Base-by-base conservation (phyloP, 2,113 vertebrate species). In the Rhipidura dahli region DNA sequence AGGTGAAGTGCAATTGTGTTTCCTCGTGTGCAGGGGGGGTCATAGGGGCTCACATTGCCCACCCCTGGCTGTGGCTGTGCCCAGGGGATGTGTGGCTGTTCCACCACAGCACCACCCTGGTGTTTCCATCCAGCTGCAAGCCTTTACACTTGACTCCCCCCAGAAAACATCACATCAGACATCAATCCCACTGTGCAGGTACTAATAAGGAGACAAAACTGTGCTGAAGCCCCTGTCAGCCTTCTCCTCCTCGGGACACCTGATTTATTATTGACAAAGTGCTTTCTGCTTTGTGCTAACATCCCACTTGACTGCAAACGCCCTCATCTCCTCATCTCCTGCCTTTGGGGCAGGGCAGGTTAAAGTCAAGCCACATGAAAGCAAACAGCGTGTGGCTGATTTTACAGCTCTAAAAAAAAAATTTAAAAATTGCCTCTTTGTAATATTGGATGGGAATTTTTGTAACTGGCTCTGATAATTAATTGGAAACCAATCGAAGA, bases 261-360 rank as follows among this genome's bases (percentile, higher is more conserved):
- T 97, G 97, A 98, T 98, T 98, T 98, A 98, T 97, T 96, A 79
- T 45, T 64, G 95, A 96, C 97, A 96, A 96, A 97, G 88, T 87
- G 82, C 71, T 98, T 98, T 97, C 97, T 97, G 96, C 90, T 93
- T 50, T 77, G 90, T 91, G 89, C 64, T 93, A 70, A 96, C 94
- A 80, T 95, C 95, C 27, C 3, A 69, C 64, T 63, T 27, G 11
- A 70, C 76, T 86, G 77, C 70, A 88, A 89, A 22, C n/a, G 59
- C 90, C 78, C 8, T 94, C 83, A 73, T 91, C 96, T 97, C 79
- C 85, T 96, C 95, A 83, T 96, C 92, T 96, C 91, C 87, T 94
- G 70, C 94, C 98, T 96, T 42, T n/a, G 0, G 93, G 96, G 97
- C 90, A 83, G 49, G 76, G 94, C n/a, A 85, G 50, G 88, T 92